Base-by-base conservation (phyloP, 2,113 vertebrate species). In the Euleptes europaea region DNA sequence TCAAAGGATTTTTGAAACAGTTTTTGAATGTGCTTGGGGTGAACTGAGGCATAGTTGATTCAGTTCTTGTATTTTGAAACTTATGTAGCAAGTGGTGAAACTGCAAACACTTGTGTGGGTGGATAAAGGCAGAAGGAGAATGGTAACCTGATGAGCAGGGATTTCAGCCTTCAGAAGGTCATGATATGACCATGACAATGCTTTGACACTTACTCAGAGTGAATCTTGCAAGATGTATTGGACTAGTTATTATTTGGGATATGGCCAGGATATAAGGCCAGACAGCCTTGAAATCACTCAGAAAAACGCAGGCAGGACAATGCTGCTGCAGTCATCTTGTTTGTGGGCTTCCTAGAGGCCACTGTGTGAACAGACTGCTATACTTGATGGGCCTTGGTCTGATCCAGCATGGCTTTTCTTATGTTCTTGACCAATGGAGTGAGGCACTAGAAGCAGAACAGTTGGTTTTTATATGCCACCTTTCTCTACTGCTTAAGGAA, bases 1-100 rank as follows among this genome's bases (percentile, higher is more conserved):
- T 67, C 49, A 84, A 89, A 74, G 72, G 1, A 0, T 49, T 69
- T 86, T 88, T 87, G 54, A 14, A 80, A 83, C 40, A 78, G n/a
- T 1, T 82, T 42, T 40, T 42, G 80, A 31, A 13, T 82, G 4
- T 28, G 65, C 23, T 21, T 28, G 14, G 28, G 31, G 21, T n/a
- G 49, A 82, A 63, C 9, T 23, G n/a, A 57, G 31, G 49, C 4
- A n/a, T n/a, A n/a, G n/a, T 17, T 82, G 28, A 21, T 51, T 47
- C 60, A 23, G 42, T 67, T 69, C 42, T 33, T 73, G 31, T 17
- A 19, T 42, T 65, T 65, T 15, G 33, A 70, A 26, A 54, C 23
- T 15, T 80, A 23, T 35, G 19, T 33, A 35, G 26, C 44, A 67
- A 38, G 12, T 28, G 5, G 47, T n/a, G 31, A 79, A 38, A 31